Base-by-base conservation (phyloP, 2,113 vertebrate species). In the Neodontobutis hainanensis region DNA sequence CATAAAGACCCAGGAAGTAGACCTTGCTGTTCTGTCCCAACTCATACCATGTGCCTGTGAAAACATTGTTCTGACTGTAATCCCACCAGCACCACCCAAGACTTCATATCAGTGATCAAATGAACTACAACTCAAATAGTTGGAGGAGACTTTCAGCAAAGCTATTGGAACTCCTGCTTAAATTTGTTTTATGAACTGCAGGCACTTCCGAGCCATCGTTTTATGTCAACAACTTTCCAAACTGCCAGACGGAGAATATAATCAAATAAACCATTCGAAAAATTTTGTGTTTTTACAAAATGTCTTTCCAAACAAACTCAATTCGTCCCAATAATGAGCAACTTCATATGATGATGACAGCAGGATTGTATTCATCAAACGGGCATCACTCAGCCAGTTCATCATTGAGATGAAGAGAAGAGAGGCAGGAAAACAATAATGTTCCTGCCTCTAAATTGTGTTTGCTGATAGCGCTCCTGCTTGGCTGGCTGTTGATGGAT, bases 401-500 rank as follows among this genome's bases (percentile, higher is more conserved):
- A 81, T 84, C 7, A 70, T 59, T 60, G 75, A 80, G 71, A 75
- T 4, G 16, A 79, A 84, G 57, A 61, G 70, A 71, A 68, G 64
- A 70, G 74, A 12, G 43, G 50, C 68, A 77, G 78, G 73, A 77
- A 83, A 87, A 88, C 85, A 87, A 87, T 88, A 90, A 89, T 84
- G 86, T 90, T 85, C 68, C 85, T 65, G 68, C 73, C 81, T 87
- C 82, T 83, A 88, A 90, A 90, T 90, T 91, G 85, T 87, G 86
- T 90, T 90, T 89, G 83, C 85, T 90, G 88, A 89, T 91, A 85
- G 84, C 79, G 46, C 85, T 76, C 60, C 82, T 86, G 87, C 86
- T 82, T 86, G 82, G 84, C 84, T 88, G 82, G 85, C 85, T 90
- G 89, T 85, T 91, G 90, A 91, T 91, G 86, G 87, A 90, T 90